phyloP scores from a whole-genome alignment of 1,140 invertebrate species.

The Scaptomyza montana region DNA sequence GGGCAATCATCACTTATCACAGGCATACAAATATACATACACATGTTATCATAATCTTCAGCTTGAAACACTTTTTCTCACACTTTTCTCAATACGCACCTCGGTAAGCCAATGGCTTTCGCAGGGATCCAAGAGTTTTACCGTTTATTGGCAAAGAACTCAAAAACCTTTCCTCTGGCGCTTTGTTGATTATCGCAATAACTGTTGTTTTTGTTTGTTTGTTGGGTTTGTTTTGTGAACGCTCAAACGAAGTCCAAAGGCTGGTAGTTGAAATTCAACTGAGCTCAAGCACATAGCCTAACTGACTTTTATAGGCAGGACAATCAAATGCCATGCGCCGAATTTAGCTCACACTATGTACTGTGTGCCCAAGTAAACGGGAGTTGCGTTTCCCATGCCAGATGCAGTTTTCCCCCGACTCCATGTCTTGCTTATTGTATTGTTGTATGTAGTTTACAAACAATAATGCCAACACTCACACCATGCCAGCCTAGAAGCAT shows the following conservation, averaged over 20 bases:
- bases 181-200: slow-evolving; percentile 11
- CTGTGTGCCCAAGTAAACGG: slow-evolving; percentile 9
- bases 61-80: not conserved
- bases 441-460: slow-evolving; percentile 83
- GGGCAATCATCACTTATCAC: not conserved
- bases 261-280: slow-evolving; percentile 76
- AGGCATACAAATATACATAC: not conserved
- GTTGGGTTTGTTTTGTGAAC: slow-evolving; percentile 1
- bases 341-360: slow-evolving; percentile 66
- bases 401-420: not conserved
- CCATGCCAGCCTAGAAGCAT: slow-evolving; percentile 50
- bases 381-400: slow-evolving; percentile 10
- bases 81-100: slow-evolving; percentile 38
- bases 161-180: slow-evolving; percentile 16
- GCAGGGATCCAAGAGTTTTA: slow-evolving; percentile 52
- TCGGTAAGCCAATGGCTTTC: slow-evolving; percentile 56
- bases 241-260: slow-evolving; percentile 63
- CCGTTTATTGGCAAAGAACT: slow-evolving; percentile 51
- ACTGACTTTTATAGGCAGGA: slow-evolving; percentile 79
- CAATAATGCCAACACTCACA: slow-evolving; percentile 77
- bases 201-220: slow-evolving; percentile 19
- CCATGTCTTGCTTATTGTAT: slow-evolving; percentile 78
- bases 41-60: slow-evolving; percentile 1
- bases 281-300: slow-evolving; percentile 75
- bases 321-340: slow-evolving; percentile 78